Evolutionary conservation across 2,797 vertebrate species (phyloP).

Genomic region (Hoplostethus mediterraneus): DNA sequence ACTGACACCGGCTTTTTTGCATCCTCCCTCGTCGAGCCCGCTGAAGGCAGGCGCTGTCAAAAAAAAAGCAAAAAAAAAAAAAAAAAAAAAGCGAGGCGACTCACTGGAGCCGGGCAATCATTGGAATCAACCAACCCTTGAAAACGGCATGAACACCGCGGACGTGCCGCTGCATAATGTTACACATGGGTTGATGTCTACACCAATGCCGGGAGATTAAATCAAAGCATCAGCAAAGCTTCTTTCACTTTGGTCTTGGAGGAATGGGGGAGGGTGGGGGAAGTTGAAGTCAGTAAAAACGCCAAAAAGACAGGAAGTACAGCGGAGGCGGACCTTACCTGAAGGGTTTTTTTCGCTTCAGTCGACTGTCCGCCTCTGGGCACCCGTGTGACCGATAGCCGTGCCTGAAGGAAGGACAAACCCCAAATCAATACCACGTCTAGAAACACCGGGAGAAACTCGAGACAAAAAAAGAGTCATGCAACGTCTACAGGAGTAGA

Average conservation of each 20-base stretch:
- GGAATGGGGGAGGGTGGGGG: no score
- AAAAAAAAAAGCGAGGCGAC: constrained; percentile 9
- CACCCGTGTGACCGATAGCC: constrained; percentile 61
- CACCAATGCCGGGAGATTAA: background rate
- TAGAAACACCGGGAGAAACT: constrained; percentile 64
- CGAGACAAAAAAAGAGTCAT: constrained; percentile 80
- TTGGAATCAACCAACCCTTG: constrained; percentile 65
- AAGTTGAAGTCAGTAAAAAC: no score
- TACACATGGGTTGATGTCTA: constrained; percentile 8
- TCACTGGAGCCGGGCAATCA: constrained; percentile 59
- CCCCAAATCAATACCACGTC: constrained; percentile 76
- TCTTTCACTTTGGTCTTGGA: constrained; percentile 24
- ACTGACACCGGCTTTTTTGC: constrained; percentile 37
- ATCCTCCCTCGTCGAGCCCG: constrained; percentile 27
- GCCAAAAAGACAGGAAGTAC: background rate
- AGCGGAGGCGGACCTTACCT: constrained; percentile 64
- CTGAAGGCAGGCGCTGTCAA: constrained; percentile 54
- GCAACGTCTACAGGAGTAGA: constrained; percentile 86
- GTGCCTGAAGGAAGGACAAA: constrained; percentile 82
- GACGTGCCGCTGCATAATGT: constrained; percentile 44
- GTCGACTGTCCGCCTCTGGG: constrained; percentile 70
- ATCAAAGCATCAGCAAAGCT: background rate
- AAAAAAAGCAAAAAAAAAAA: constrained; percentile 39
- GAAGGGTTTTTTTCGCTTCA: constrained; percentile 57
- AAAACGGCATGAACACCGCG: constrained; percentile 58